Evolutionary conservation across 2,113 vertebrate genomes (phyloP).

Genomic region (Corydoras maculifer): DNA sequence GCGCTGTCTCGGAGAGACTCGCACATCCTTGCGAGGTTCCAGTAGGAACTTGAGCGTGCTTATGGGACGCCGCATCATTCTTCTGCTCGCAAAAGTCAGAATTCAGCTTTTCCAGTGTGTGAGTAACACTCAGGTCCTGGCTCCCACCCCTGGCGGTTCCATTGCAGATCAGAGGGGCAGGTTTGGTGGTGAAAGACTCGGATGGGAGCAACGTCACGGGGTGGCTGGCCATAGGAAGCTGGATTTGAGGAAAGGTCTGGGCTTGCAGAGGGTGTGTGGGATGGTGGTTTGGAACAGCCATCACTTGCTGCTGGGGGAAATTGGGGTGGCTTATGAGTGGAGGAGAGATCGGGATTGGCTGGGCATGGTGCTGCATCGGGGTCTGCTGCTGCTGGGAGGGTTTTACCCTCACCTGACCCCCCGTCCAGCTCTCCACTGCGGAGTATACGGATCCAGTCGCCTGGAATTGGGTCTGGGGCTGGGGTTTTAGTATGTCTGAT

Average conservation of each 20-base stretch:
- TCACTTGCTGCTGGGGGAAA: constrained; percentile 47
- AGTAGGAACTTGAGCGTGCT: constrained; percentile 47
- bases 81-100: constrained; percentile 46
- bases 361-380: constrained; percentile 22
- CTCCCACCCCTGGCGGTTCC: constrained; percentile 41
- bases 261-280: background rate
- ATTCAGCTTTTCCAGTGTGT: constrained; percentile 57
- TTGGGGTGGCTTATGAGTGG: constrained; percentile 41
- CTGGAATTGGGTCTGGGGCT: constrained; percentile 43
- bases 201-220: constrained; percentile 51
- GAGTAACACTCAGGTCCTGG: constrained; percentile 35
- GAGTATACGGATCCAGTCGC: constrained; percentile 46
- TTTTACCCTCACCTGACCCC: constrained; percentile 45
- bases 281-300: constrained; percentile 1
- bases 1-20: constrained; percentile 55
- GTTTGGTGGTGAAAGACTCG: constrained; percentile 59
- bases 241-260: constrained; percentile 48
- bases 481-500: constrained; percentile 53
- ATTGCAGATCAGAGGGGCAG: constrained; percentile 41
- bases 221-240: constrained; percentile 16
- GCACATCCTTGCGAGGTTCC: constrained; percentile 53
- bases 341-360: constrained; percentile 25
- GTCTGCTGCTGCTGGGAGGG: constrained; percentile 33
- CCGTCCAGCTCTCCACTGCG: constrained; percentile 54
- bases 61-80: constrained; percentile 41